phyloP scores from a whole-genome alignment of 1,140 invertebrate genomes.

The Bombyx mori region ASM3026992v2 NC_085110.1:9786001-9786500 shows the following conservation, averaged over 20 bases:
- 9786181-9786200: conserved; percentile 15
- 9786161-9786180: too few relatives aligned
- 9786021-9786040: too few relatives aligned
- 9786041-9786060: too few relatives aligned
- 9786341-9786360: conserved; percentile 37
- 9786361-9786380: conserved; percentile 28
- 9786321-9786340: conserved; percentile 29
- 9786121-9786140: too few relatives aligned
- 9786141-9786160: too few relatives aligned
- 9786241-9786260: conserved; percentile 19
- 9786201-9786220: conserved; percentile 22
- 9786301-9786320: conserved; percentile 42
- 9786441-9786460: conserved; percentile 8
- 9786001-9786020: too few relatives aligned
- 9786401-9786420: conserved; percentile 15
- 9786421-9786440: conserved; percentile 26
- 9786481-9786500: too few relatives aligned
- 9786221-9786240: conserved; percentile 54
- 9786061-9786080: too few relatives aligned
- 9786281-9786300: conserved; percentile 54
- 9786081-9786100: too few relatives aligned
- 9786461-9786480: too few relatives aligned
- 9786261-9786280: conserved; percentile 52
- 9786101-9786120: too few relatives aligned
- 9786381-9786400: conserved; percentile 35